phyloP scores from a whole-genome alignment of 2,113 vertebrate genomes.

The Proteles cristata region DNA sequence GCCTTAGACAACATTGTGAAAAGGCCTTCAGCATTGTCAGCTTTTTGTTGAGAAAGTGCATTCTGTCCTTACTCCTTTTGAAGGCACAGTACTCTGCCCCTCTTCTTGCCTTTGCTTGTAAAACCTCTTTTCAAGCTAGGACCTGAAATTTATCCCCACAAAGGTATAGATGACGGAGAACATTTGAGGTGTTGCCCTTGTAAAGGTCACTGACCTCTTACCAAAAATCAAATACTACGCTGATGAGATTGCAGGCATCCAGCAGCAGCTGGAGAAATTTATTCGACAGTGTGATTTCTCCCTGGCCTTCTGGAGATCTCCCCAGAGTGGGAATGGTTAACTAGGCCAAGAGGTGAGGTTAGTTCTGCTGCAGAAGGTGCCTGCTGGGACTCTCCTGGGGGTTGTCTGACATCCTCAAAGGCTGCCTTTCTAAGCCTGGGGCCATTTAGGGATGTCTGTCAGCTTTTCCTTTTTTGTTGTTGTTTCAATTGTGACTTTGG shows the following conservation, averaged over 20 bases:
- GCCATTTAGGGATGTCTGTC: constrained; percentile 61
- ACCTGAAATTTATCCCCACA: not conserved
- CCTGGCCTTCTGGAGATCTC: not conserved
- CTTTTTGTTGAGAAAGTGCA: not conserved
- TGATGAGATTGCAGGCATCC: not conserved
- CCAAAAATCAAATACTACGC: not conserved
- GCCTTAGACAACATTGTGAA: not conserved
- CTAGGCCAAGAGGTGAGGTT: constrained; percentile 29
- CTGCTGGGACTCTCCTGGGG: not conserved
- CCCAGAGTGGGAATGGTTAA: constrained; percentile 14
- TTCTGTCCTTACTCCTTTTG: not conserved
- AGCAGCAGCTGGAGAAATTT: not conserved
- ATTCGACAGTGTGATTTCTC: not conserved
- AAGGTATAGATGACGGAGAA: not conserved
- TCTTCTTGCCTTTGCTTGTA: not conserved
- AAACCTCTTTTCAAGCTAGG: constrained; percentile 19
- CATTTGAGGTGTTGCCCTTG: not conserved
- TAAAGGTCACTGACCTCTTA: constrained; percentile 33
- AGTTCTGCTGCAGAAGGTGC: not conserved
- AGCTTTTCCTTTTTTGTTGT: not conserved
- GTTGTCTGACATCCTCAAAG: constrained; percentile 68
- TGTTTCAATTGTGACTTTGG: not conserved
- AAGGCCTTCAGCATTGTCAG: not conserved
- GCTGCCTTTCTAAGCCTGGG: constrained; percentile 38
- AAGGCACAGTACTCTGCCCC: not conserved